Base-by-base conservation (phyloP, 2,113 vertebrate species). In the Spizaetus ornatus region DNA sequence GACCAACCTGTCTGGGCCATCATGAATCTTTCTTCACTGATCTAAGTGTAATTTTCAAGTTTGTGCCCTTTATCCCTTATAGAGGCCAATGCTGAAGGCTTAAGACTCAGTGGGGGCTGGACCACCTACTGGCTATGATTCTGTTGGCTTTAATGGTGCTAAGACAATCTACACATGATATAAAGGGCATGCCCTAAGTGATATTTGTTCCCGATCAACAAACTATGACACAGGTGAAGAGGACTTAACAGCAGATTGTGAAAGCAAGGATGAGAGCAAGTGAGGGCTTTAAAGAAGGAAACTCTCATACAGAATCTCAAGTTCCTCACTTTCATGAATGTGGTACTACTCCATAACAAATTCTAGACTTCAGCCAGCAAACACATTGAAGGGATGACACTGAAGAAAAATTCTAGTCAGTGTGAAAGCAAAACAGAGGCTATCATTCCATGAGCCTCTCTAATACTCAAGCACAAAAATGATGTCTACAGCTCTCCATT, bases 321-420 rank as follows among this genome's bases (percentile, higher is more conserved):
- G 29, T 15, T 56, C 43, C 52, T 79, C 52, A 6, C 42, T 65
- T 70, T 7, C 25, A 20, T 11, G 40, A 90, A 55, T 1, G 19
- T 18, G 29, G 50, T 17, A 6, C 3, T 42, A 26, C 3, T 56
- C 50, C 0, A 0, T 8, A 17, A 66, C 42, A 42, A 73, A 81
- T 6, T 14, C 47, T 15, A 13, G 27, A 26, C 20, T 65, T 29
- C 65, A 56, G 76, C 34, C 67, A 95, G 80, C 72, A 90, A 36
- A n/a, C 31, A 32, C 43, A 5, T 1, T 8, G 61, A 77, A 92
- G 27, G 31, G 38, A 7, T 47, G 26, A 29, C 8, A 47, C 34
- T 13, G 53, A 31, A 53, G 47, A 70, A 47, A 15, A 76, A 36
- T 2, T 16, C 58, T n/a, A 31, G 76, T 29, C 36, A 70, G 61